A percentile compares a stretch with the other conserved stretches of the same genome.
Conservation (phyloP, 2,797 vertebrate species). For the Tokudaia tokunoshimensis region DNA sequence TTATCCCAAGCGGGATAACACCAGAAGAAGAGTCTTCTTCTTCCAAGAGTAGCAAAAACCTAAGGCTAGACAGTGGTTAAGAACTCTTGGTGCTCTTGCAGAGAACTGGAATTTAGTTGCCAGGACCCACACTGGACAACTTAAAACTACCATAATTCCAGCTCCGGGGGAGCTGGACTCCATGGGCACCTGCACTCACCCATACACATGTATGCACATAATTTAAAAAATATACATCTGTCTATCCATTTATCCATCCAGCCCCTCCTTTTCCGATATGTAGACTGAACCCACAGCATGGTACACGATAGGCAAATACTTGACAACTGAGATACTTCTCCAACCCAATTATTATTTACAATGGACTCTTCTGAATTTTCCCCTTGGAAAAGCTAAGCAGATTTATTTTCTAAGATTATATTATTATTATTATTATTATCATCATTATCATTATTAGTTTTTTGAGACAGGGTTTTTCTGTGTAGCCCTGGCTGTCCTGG, state of each 20-base stretch:
- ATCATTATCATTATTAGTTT: too few species aligned
- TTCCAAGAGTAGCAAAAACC: not conserved
- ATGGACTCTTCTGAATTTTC: conserved; percentile 38
- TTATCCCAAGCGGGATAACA: conserved; percentile 6
- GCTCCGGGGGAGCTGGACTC: not conserved
- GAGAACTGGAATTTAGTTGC: not conserved
- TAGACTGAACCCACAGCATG: not conserved
- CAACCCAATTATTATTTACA: not conserved
- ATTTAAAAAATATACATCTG: not conserved
- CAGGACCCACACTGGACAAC: not conserved
- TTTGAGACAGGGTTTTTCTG: too few species aligned
- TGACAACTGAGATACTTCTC: not conserved
- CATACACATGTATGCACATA: not conserved
- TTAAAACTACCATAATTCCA: not conserved
- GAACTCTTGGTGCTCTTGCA: not conserved
- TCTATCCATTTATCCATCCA: not conserved
- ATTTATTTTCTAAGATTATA: conserved; percentile 61
- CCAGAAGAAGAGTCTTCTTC: not conserved
- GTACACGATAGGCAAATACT: not conserved
- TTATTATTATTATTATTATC: not conserved
- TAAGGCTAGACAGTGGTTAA: not conserved
- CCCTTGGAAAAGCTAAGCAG: not conserved
- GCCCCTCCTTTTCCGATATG: not conserved
- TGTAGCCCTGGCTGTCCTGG: too few species aligned
- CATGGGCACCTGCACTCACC: not conserved